Conservation (phyloP, 1,140 invertebrate species). For the Nautilus pompilius region DNA sequence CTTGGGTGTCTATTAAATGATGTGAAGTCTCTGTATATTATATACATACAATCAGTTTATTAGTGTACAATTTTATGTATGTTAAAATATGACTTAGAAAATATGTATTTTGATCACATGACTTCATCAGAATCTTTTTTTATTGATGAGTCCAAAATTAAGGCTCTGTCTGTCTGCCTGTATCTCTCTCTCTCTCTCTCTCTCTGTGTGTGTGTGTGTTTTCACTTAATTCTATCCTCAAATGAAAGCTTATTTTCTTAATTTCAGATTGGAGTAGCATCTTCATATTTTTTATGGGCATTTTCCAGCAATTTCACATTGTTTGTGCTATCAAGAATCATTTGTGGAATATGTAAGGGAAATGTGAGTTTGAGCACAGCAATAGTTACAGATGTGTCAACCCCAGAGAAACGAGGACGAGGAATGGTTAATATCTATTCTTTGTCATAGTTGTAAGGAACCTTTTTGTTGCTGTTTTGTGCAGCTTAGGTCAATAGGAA, state of each 20-base stretch:
- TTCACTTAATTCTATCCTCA: too few species aligned
- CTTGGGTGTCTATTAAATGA: too few species aligned
- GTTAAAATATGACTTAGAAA: too few species aligned
- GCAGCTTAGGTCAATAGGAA: neutral
- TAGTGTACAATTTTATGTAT: too few species aligned
- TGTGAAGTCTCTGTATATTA: too few species aligned
- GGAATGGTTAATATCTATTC: slow-evolving; percentile 89
- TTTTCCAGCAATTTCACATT: slow-evolving; percentile 81
- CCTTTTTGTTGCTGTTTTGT: neutral
- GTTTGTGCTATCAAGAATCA: slow-evolving; percentile 88
- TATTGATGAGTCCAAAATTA: too few species aligned
- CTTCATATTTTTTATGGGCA: slow-evolving; percentile 87
- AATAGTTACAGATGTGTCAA: slow-evolving; percentile 89
- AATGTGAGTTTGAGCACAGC: slow-evolving; percentile 95
- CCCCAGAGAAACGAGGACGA: slow-evolving; percentile 74
- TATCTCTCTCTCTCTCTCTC: too few species aligned
- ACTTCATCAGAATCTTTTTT: too few species aligned
- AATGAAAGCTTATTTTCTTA: slow-evolving; percentile 16
- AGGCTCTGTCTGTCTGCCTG: too few species aligned
- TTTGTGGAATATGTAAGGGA: slow-evolving; percentile 94
- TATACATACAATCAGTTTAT: too few species aligned
- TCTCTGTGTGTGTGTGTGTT: too few species aligned
- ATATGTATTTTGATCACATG: too few species aligned
- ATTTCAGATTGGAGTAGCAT: slow-evolving; percentile 72
- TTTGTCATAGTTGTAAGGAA: neutral